Conservation (phyloP, 1,140 invertebrate species). For the Schlechtendalia chinensis region DNA sequence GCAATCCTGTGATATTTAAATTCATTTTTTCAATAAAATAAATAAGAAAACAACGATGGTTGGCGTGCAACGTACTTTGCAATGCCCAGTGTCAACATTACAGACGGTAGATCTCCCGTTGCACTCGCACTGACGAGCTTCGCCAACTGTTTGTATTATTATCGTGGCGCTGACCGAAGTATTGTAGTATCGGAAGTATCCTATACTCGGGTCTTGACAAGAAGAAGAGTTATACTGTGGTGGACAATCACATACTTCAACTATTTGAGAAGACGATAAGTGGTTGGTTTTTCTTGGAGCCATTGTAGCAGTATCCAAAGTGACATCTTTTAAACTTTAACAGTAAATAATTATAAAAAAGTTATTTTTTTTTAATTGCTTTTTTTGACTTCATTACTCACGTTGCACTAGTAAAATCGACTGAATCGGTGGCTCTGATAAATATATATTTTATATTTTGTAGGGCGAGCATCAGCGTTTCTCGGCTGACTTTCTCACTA, state of each 20-base stretch:
- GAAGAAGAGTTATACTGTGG: slow-evolving; percentile 74
- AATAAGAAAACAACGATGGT: not conserved
- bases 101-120: slow-evolving; percentile 76
- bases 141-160: slow-evolving; percentile 75
- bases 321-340: slow-evolving; percentile 71
- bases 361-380: not conserved
- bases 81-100: slow-evolving; percentile 81
- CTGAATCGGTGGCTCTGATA: slow-evolving; percentile 71
- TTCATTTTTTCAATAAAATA: not conserved
- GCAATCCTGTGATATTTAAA: slow-evolving; percentile 61
- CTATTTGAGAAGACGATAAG: slow-evolving; percentile 60
- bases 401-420: slow-evolving; percentile 65
- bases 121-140: slow-evolving; percentile 77
- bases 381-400: slow-evolving; percentile 56
- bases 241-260: slow-evolving; percentile 88
- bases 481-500: slow-evolving; percentile 65
- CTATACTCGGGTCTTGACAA: slow-evolving; percentile 82
- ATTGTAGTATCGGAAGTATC: slow-evolving; percentile 74
- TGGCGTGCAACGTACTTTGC: slow-evolving; percentile 65
- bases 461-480: slow-evolving; percentile 83
- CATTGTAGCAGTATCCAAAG: slow-evolving; percentile 73
- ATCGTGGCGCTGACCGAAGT: slow-evolving; percentile 61
- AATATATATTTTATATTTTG: slow-evolving; percentile 81
- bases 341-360: not conserved
- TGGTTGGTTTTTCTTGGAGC: slow-evolving; percentile 60